Evolutionary conservation across 2,888 invertebrate species (phyloP).

Genomic region (Callimorpha dominula): DNA sequence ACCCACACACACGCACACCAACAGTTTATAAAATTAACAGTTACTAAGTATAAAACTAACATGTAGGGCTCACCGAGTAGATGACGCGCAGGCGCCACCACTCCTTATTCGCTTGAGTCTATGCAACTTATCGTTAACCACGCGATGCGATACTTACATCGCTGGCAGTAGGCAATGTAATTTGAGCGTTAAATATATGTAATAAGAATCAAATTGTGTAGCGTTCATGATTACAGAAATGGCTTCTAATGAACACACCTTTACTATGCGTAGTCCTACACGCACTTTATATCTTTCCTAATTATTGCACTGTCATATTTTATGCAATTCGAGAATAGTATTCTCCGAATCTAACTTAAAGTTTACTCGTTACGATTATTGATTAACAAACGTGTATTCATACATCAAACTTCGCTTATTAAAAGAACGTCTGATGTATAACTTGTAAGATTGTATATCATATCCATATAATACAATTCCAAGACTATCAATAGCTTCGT

Average conservation of each 20-base stretch:
- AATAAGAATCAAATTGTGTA: neutral
- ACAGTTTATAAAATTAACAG: too few species aligned
- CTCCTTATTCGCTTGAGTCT: too few species aligned
- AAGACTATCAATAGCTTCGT: constrained; percentile 28
- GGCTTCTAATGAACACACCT: neutral
- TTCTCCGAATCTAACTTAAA: neutral
- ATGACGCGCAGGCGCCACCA: too few species aligned
- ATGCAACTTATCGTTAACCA: too few species aligned
- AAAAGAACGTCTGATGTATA: neutral
- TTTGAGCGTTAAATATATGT: neutral
- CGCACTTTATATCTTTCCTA: neutral
- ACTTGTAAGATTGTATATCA: neutral
- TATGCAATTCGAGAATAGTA: neutral
- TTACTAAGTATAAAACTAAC: too few species aligned
- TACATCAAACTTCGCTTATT: neutral
- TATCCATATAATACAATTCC: constrained; percentile 19
- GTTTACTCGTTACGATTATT: neutral
- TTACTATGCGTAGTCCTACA: neutral
- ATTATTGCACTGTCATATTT: neutral
- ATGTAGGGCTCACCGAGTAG: too few species aligned
- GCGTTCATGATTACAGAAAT: neutral
- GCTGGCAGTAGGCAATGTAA: neutral
- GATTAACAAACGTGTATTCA: constrained; percentile 2
- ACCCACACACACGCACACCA: too few species aligned
- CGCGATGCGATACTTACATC: too few species aligned